Evolutionary conservation across 2,888 invertebrate genomes (phyloP).

Genomic region (Macrophya annulata): DNA sequence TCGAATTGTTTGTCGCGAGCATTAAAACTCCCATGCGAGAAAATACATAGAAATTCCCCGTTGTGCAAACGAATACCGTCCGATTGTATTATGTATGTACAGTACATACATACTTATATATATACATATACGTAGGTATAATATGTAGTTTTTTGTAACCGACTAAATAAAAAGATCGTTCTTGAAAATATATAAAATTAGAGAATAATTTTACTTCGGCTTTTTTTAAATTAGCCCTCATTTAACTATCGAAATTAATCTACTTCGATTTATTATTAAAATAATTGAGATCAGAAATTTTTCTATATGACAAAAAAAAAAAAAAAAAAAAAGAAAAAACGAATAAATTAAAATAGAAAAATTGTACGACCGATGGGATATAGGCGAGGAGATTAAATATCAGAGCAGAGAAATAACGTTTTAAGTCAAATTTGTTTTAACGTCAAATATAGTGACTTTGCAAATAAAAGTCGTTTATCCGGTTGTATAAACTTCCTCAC

Average conservation of each 20-base stretch:
- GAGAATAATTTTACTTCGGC: not conserved
- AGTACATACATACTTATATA: not conserved
- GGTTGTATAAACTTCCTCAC: constrained; percentile 2
- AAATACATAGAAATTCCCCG: not conserved
- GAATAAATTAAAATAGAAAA: not conserved
- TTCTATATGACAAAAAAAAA: no score
- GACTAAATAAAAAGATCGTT: not conserved
- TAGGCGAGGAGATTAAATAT: not conserved
- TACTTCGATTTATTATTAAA: not conserved
- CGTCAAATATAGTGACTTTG: not conserved
- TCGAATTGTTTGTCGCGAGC: constrained; percentile 50
- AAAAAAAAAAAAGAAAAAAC: no score
- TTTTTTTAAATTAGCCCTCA: not conserved
- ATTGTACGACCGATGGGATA: not conserved
- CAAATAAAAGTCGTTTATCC: not conserved
- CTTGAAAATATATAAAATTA: not conserved
- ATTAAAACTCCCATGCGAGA: constrained; percentile 45
- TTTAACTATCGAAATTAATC: not conserved
- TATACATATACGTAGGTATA: no score
- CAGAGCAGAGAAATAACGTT: not conserved
- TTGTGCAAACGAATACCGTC: constrained; percentile 41
- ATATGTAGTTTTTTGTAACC: not conserved
- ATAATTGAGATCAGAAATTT: not conserved
- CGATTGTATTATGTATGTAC: not conserved
- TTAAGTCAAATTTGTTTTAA: not conserved